phyloP scores from a whole-genome alignment of 2,113 vertebrate genomes.

The Glaucomys volans region DNA sequence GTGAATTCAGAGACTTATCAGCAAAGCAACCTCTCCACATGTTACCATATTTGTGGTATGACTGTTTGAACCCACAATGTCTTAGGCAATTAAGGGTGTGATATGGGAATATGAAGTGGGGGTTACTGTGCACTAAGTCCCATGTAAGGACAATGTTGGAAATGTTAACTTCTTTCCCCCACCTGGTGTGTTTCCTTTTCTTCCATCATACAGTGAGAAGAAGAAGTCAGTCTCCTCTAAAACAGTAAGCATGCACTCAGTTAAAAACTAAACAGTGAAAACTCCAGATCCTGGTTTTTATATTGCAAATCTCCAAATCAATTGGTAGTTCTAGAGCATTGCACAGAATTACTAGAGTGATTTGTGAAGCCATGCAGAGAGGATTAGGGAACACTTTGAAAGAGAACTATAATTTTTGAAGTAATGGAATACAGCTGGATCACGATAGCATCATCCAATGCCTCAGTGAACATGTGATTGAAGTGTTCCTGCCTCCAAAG shows the following conservation, averaged over 20 bases:
- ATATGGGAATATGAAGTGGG: neutral
- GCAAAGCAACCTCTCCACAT: fast-evolving
- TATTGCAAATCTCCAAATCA: neutral
- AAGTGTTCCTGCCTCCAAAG: neutral
- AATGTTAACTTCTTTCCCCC: neutral
- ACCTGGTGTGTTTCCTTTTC: neutral
- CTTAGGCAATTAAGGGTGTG: neutral
- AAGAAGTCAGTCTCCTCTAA: neutral
- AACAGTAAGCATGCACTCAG: neutral
- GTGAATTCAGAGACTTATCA: neutral
- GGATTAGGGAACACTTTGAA: neutral
- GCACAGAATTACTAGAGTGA: neutral
- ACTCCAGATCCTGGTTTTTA: neutral
- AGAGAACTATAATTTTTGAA: neutral
- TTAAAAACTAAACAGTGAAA: neutral
- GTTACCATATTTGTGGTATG: neutral
- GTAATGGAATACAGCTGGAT: neutral
- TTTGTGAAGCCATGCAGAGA: neutral
- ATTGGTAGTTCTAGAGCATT: neutral
- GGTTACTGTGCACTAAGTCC: neutral
- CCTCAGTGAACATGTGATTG: neutral
- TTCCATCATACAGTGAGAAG: neutral
- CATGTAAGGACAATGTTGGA: neutral
- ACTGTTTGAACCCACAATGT: neutral
- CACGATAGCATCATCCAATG: neutral